Base-by-base conservation (phyloP, 2,888 invertebrate genomes). In the Tridacna crocea region DNA sequence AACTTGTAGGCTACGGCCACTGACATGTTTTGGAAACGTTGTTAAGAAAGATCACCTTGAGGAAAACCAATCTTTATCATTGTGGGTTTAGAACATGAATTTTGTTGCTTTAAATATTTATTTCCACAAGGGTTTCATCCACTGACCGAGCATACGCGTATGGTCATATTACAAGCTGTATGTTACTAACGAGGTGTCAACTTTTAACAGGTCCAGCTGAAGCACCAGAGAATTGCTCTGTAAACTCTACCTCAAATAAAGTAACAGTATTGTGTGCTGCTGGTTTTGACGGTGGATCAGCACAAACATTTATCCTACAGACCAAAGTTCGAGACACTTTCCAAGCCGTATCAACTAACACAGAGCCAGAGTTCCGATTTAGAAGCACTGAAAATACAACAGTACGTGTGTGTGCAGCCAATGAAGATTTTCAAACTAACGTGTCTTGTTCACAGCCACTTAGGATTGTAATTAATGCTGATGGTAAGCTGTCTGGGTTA, bases 231-330 rank as follows among this genome's bases (percentile, higher is more conserved):
- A 80, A 82, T 68, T 85, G 85, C 60, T 76, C 75, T 8, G 72
- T 68, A 19, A 24, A 17, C 15, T 26, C 48, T 22, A 22, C 68
- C 19, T n/a, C 36, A 19, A 75, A 12, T 27, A 60, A 55, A 22
- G 65, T 77, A 46, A 79, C 26, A 1, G 61, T 85, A 3, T 48
- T n/a, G 0, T 86, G 85, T 51, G 22, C 51, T 15, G 27, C 81
- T 13, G 83, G 83, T 12, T 86, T 86, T 46, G 72, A 81, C 48
- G 85, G 85, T 17, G 85, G 85, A 13, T 86, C 83, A 13, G 22
- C 11, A 36, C 85, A 83, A 36, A 58, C 68, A 26, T 86, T 86
- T 51, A 36, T 77, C 13, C 75, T 86, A 0, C 79, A 86, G 65
- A 74, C 61, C 46, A 24, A 80, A 55, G 51, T 36, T 17, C 46